Base-by-base conservation (phyloP, 2,113 vertebrate species). In the Phoxinus phoxinus region DNA sequence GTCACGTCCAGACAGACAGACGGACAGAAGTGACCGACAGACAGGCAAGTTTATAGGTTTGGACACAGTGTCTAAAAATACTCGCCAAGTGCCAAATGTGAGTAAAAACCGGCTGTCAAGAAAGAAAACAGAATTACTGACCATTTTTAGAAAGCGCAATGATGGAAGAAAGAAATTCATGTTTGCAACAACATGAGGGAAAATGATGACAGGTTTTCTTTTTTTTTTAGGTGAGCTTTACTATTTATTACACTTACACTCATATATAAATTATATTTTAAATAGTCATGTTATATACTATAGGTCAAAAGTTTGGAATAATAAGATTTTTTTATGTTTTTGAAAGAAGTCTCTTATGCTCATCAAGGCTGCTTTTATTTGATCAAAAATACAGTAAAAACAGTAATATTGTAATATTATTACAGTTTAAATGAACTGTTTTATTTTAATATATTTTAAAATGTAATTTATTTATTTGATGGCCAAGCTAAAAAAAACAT, bases 11-110 rank as follows among this genome's bases (percentile, higher is more conserved):
- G 46, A 75, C 46, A 48, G 25, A 76, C 46, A 76, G 46, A 53
- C 25, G 30, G 9, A 53, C 30, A 32, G 9, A 76, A 53, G 74
- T 76, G 27, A 76, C 41, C 46, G 71, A 46, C 71, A 27, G 41
- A 41, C 71, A 46, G 41, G 46, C 41, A 74, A 46, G 72, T 74
- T 74, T 41, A 74, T 48, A 74, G 72, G n/a, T 74, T 6, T 74
- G 41, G 71, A 74, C 71, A 48, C 6, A 13, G 41, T 6, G 21
- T 74, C 71, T 74, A 74, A 46, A 74, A 27, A 74, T 71, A 74
- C 37, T 25, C 6, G n/a, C 12, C 41, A 15, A 73, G 71, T 74
- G 71, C 41, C 12, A 74, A 74, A 46, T 46, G 23, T 3, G 71
- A 73, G 41, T 46, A 73, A 73, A 73, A 27, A 23, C 41, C 2